These are phyloP conservation scores for Acanthosepion pharaonis DNA, from an alignment of 2,888 invertebrate genomes.

Conservation along the genomic window DNA sequence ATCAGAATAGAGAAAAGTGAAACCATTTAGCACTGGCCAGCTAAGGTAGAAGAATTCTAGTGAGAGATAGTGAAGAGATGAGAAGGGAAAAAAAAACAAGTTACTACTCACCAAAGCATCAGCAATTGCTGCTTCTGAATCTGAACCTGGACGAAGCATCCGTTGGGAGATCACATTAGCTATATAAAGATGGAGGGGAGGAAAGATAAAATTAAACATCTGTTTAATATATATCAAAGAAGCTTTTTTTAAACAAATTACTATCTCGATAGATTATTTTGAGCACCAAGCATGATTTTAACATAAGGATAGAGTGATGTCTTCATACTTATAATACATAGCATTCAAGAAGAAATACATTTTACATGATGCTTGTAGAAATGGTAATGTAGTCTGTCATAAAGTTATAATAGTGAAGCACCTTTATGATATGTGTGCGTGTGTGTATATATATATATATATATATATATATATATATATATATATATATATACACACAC, in stretches of 20 bases:
- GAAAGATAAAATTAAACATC: neutral
- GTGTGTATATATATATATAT: too few relatives aligned
- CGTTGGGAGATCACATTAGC: slow-evolving; percentile 83
- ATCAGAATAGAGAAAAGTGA: neutral
- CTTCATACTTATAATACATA: neutral
- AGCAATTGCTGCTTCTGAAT: slow-evolving; percentile 88
- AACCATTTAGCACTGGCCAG: neutral
- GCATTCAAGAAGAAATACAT: neutral
- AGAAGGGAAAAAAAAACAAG: neutral
- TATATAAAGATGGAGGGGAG: neutral
- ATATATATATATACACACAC: too few relatives aligned
- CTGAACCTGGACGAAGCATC: slow-evolving; percentile 82
- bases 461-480: too few relatives aligned
- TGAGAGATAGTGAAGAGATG: neutral
- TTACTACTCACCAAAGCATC: slow-evolving; percentile 79
- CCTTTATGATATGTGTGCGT: too few relatives aligned
- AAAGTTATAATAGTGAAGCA: too few relatives aligned
- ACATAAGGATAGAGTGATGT: neutral
- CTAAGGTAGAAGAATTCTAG: neutral
- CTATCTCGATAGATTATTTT: neutral
- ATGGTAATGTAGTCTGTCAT: too few relatives aligned
- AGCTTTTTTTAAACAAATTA: neutral
- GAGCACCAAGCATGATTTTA: neutral
- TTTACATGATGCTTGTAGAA: neutral
- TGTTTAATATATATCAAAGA: neutral